Conservation (phyloP, 2,113 vertebrate genomes). For the Anhinga anhinga region DNA sequence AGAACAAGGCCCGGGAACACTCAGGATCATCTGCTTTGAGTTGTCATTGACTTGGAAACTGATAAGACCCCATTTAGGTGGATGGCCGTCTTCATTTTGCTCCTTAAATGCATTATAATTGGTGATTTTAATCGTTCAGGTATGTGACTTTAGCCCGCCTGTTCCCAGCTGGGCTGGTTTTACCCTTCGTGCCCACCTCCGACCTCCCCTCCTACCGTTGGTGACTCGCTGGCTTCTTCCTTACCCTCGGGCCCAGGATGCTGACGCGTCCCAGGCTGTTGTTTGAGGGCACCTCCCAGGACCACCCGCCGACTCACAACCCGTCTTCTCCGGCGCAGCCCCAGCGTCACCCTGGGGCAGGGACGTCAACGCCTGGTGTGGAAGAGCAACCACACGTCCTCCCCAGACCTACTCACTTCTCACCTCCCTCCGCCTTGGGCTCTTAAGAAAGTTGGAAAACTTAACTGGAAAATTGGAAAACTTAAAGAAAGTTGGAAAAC, state of each 20-base stretch:
- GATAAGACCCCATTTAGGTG: neutral
- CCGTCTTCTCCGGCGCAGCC: neutral
- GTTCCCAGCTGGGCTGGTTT: neutral
- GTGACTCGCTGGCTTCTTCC: neutral
- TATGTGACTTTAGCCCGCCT: neutral
- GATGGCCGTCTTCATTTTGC: neutral
- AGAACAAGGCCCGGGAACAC: neutral
- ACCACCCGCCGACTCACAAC: neutral
- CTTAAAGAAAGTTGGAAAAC: too few relatives aligned
- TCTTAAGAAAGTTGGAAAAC: neutral
- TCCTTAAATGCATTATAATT: neutral
- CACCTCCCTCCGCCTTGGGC: neutral
- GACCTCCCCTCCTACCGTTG: too few relatives aligned
- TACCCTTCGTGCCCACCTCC: neutral
- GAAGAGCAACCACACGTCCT: neutral
- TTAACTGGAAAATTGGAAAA: too few relatives aligned
- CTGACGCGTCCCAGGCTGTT: fast-evolving
- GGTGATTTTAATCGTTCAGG: neutral
- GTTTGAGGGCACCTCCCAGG: neutral
- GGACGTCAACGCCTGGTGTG: fast-evolving
- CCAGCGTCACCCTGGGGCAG: neutral
- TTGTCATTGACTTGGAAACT: neutral
- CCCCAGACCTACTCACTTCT: neutral
- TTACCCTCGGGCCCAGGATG: neutral
- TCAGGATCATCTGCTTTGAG: neutral